Percentiles rank a stretch among this genome's conserved stretches.
These are phyloP conservation scores for Gephyroberyx darwinii DNA, from an alignment of 2,797 vertebrate genomes.

Conservation along the genomic window DNA sequence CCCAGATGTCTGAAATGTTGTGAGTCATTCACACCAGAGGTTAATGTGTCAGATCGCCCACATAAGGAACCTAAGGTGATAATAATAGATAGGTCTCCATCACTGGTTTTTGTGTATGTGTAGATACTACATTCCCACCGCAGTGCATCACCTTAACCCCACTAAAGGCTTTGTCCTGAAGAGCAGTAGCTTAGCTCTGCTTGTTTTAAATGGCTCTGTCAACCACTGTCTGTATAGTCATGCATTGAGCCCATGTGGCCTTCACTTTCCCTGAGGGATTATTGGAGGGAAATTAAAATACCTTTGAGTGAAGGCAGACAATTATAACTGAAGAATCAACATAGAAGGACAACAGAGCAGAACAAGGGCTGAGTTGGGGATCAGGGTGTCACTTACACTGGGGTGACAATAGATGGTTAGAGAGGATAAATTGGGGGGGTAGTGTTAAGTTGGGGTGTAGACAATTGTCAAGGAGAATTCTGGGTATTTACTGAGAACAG, in stretches of 20 bases:
- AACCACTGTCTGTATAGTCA: neutral
- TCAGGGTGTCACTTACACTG: conserved; percentile 66
- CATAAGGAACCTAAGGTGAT: neutral
- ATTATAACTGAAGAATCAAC: conserved; percentile 19
- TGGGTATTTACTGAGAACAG: conserved; percentile 53
- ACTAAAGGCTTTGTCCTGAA: neutral
- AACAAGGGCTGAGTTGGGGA: conserved; percentile 32
- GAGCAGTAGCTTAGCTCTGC: neutral
- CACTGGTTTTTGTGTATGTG: too few species aligned
- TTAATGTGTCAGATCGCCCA: neutral
- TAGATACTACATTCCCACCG: neutral
- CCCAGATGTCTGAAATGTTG: conserved; percentile 7
- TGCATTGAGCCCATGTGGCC: neutral
- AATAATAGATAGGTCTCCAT: neutral
- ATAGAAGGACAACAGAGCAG: conserved; percentile 21
- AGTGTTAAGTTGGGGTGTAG: conserved; percentile 51
- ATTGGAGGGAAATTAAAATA: conserved; percentile 51
- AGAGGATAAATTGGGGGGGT: conserved; percentile 37
- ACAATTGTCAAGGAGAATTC: conserved; percentile 52
- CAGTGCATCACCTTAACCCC: conserved; percentile 3
- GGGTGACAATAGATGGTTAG: conserved; percentile 58
- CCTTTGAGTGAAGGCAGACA: conserved; percentile 39
- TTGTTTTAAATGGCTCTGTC: neutral
- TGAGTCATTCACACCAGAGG: conserved; percentile 17
- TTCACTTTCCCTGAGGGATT: conserved; percentile 43